Evolutionary conservation across 2,888 invertebrate genomes (phyloP), one percentile per base, ranked within the genome.

Genomic region (Drosophila nigricruria): DNA sequence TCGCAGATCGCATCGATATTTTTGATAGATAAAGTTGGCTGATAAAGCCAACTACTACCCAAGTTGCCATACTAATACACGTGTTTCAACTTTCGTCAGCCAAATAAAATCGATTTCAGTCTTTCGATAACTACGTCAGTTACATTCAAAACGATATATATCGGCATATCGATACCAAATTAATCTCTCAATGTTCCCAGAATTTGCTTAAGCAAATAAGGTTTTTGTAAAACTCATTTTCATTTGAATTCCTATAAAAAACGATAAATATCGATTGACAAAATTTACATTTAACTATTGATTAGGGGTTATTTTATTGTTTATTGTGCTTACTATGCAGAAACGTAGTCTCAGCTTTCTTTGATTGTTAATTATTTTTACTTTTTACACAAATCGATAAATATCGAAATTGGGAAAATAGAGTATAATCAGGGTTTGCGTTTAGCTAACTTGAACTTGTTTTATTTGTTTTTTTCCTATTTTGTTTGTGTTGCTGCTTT

Each of bases 351-450:
- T n/a, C 9, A 0, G 1, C 8, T n/a, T 38, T n/a, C 9, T 9
- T 18, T 18, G 1, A 10, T 18, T 18, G 10, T 18, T n/a, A 9
- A 9, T 10, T 5, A 42, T 42, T 42, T 10, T 20, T 10, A 40
- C 10, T 40, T 20, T 40, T 12, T 3, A 25, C 8, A 45, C 10
- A 42, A 56, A 60, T 42, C 60, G 61, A 34, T 60, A 57, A 38
- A 14, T 49, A 27, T 59, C 49, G 27, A 49, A 16, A 6, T 14
- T 1, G n/a, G n/a, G 27, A 25, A 47, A 47, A 16, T 10, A 34
- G 36, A 27, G 63, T 30, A 36, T 36, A 36, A 18, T 10, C 34
- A 23, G 30, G 23, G 16, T 8, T 18, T 18, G 40, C 18, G 14
- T 16, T 30, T 40, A 40, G 42, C 2, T 5, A 20, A 23, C 12